Base-by-base conservation (phyloP, 2,888 invertebrate species). In the Himalopsyche japonica region DNA sequence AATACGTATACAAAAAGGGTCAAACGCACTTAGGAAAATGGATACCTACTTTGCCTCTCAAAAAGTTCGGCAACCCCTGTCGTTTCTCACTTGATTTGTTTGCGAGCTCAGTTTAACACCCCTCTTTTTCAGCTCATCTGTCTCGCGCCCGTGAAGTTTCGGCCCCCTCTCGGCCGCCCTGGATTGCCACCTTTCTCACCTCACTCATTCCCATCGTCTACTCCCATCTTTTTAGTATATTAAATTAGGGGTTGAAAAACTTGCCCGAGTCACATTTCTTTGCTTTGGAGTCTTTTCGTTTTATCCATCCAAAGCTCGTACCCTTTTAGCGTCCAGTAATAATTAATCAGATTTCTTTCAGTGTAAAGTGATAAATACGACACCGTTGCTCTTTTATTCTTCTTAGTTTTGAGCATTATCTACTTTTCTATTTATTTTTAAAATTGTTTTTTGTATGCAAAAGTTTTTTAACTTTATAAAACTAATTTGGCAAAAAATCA, bases 11-110 rank as follows among this genome's bases (percentile, higher is more conserved):
- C 43, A 77, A 57, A 85, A 82, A 80, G 79, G 84, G 84, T 84
- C 82, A 76, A 84, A 82, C 78, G 82, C 82, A 84, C 84, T 86
- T 79, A 84, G 79, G 83, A 83, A 84, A 86, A 85, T 81, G 81
- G 84, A 81, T 78, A 34, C 81, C 70, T 48, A 84, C 83, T 82
- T 79, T 76, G 81, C 77, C 76, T 48, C 49, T 81, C 34, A 79
- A 84, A 84, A 86, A 86, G 85, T 86, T 86, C 81, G 83, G 64
- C 80, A 81, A 78, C 82, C 85, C 83, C 81, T 86, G 82, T 82
- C 81, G 84, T 82, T 85, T 81, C 80, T 84, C 83, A 77, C 84
- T 84, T 85, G 85, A 86, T 86, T 86, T 86, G 86, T 86, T 86
- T 86, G 85, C 85, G 78, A 79, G 84, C 85, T 85, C 86, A 86